Evolutionary conservation across 1,140 invertebrate genomes (phyloP).

Genomic region (Cydia amplana): DNA sequence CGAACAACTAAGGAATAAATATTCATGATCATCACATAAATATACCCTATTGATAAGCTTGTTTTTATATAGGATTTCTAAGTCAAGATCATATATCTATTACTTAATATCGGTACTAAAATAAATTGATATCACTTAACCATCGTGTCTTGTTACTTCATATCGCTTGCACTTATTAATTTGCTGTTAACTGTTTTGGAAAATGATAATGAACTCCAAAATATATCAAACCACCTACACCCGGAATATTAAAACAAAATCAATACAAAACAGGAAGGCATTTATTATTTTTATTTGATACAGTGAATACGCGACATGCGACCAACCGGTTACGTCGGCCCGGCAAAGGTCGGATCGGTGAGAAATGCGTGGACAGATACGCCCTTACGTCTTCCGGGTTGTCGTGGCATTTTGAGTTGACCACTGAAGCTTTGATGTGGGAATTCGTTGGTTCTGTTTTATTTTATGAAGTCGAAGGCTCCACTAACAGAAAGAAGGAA

Average conservation of each 20-base stretch:
- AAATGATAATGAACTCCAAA: background rate
- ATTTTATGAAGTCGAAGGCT: background rate
- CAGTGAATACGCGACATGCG: constrained; percentile 25
- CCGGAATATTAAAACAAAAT: constrained; percentile 27
- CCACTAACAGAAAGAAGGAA: background rate
- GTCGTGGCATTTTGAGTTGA: constrained; percentile 18
- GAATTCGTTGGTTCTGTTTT: background rate
- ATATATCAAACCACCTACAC: background rate
- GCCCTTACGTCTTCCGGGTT: constrained; percentile 24
- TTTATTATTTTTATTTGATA: constrained; percentile 28
- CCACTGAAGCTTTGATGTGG: background rate
- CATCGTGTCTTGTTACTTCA: too few relatives aligned
- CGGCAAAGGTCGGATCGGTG: constrained; percentile 1
- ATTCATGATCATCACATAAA: too few relatives aligned
- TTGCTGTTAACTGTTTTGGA: background rate
- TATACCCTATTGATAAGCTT: too few relatives aligned
- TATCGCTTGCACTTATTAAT: too few relatives aligned
- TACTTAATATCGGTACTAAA: too few relatives aligned
- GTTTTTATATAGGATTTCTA: too few relatives aligned
- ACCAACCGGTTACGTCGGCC: constrained; percentile 1
- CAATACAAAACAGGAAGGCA: constrained; percentile 25
- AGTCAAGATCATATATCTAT: too few relatives aligned
- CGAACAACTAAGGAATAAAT: too few relatives aligned
- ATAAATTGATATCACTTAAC: too few relatives aligned
- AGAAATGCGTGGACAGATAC: background rate